Evolutionary conservation across 2,797 vertebrate genomes (phyloP).

Genomic region (Phataginus tricuspis): DNA sequence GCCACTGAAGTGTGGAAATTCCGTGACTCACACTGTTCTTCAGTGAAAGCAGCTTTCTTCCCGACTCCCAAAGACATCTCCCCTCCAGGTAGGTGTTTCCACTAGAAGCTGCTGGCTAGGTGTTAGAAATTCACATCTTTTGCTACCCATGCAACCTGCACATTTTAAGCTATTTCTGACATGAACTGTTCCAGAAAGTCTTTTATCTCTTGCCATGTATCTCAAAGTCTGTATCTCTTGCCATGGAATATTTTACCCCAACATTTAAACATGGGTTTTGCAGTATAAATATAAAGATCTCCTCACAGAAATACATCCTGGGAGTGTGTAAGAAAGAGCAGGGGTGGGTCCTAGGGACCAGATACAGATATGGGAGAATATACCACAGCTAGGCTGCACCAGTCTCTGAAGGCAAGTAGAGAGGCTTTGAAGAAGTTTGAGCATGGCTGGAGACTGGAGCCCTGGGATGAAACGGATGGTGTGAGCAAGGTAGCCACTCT

Average conservation of each 20-base stretch:
- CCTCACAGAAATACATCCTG: not conserved
- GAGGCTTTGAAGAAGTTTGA: not conserved
- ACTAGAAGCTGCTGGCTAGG: constrained; percentile 12
- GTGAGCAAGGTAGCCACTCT: not conserved
- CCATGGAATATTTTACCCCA: constrained; percentile 38
- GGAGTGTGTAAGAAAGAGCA: not conserved
- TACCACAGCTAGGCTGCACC: not conserved
- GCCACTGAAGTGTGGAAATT: constrained; percentile 35
- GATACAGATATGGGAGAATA: not conserved
- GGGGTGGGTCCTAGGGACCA: not conserved
- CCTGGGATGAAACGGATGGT: not conserved
- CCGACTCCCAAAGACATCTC: constrained; percentile 24
- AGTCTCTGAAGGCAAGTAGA: not conserved
- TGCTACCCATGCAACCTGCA: constrained; percentile 7
- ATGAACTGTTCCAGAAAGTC: constrained; percentile 36
- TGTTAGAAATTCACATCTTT: constrained; percentile 62
- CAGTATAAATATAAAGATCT: constrained; percentile 4
- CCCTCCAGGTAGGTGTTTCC: constrained; percentile 32
- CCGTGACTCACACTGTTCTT: constrained; percentile 35
- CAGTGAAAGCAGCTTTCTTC: constrained; percentile 52
- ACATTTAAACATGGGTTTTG: constrained; percentile 51
- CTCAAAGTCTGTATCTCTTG: constrained; percentile 40
- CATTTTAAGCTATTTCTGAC: constrained; percentile 60
- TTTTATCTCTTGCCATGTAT: no score
- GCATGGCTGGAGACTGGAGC: not conserved